Conservation (phyloP, 2,797 vertebrate species). For the Parotocinclus haroldoi region DNA sequence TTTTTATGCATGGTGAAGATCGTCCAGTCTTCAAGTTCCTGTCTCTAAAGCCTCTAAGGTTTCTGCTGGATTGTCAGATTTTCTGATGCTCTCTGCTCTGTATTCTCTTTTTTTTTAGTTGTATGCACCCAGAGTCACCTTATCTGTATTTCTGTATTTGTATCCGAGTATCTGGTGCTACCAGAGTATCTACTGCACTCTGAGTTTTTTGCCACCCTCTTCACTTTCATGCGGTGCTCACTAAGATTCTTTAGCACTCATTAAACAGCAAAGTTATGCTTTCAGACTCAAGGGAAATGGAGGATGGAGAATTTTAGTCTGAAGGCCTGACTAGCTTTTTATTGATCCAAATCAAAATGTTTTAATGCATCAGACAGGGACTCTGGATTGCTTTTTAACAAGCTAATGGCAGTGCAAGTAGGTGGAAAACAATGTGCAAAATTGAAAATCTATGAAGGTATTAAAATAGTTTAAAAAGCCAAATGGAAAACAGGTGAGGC, state of each 20-base stretch:
- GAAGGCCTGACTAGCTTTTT: constrained; percentile 33
- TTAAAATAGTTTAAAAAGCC: constrained; percentile 18
- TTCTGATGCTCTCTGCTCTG: neutral
- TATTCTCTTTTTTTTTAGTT: neutral
- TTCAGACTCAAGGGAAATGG: constrained; percentile 10
- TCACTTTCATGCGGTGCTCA: neutral
- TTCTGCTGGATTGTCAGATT: neutral
- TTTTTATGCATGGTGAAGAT: too few species aligned
- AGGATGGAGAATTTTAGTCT: constrained; percentile 20
- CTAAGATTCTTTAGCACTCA: constrained; percentile 3
- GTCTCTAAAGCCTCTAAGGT: neutral
- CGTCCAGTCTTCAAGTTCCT: neutral
- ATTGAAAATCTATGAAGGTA: constrained; percentile 35
- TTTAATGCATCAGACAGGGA: constrained; percentile 46
- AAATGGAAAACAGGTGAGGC: constrained; percentile 6
- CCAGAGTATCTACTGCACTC: too few species aligned
- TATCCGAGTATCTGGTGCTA: neutral
- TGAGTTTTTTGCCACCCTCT: too few species aligned
- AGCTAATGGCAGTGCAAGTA: constrained; percentile 27
- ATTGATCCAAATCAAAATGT: constrained; percentile 49
- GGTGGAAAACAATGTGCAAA: constrained; percentile 26
- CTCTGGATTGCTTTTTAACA: constrained; percentile 40
- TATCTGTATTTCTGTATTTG: neutral
- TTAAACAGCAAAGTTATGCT: neutral
- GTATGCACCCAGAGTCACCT: too few species aligned